phyloP scores from a whole-genome alignment of 2,888 invertebrate species.

The Oligia fasciuncula region DNA sequence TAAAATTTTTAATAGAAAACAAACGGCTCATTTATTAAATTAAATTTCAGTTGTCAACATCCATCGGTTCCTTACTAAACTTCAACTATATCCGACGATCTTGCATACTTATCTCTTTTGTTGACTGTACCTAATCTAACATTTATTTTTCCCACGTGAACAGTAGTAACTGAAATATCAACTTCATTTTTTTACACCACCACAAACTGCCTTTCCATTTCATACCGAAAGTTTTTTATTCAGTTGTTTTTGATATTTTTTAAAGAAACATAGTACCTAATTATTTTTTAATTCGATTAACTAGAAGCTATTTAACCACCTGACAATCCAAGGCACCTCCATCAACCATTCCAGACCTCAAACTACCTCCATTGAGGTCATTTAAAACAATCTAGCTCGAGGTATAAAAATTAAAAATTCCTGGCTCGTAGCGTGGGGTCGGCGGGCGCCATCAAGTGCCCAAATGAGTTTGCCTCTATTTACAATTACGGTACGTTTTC shows the following conservation, averaged over 20 bases:
- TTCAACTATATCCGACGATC: no score
- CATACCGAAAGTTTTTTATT: neutral
- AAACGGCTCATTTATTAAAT: no score
- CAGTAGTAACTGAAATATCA: neutral
- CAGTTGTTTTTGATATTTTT: neutral
- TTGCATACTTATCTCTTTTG: no score
- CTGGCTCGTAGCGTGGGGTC: slow-evolving; percentile 66
- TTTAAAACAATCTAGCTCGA: slow-evolving; percentile 64
- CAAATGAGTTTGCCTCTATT: slow-evolving; percentile 82
- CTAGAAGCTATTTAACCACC: neutral
- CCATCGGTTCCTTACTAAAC: no score
- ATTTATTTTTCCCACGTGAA: neutral
- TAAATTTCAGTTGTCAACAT: no score
- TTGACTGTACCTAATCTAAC: neutral
- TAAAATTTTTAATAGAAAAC: no score
- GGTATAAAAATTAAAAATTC: slow-evolving; percentile 80
- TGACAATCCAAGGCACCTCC: neutral
- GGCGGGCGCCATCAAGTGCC: slow-evolving; percentile 75
- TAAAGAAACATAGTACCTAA: neutral
- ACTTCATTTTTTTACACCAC: neutral
- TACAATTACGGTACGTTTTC: slow-evolving; percentile 76
- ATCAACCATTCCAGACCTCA: neutral
- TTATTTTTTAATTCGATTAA: neutral
- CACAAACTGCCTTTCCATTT: neutral
- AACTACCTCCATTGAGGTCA: slow-evolving; percentile 46